These are phyloP conservation scores for Phaedon cochleariae DNA, from an alignment of 2,888 invertebrate species.

Conservation along the genomic window DNA sequence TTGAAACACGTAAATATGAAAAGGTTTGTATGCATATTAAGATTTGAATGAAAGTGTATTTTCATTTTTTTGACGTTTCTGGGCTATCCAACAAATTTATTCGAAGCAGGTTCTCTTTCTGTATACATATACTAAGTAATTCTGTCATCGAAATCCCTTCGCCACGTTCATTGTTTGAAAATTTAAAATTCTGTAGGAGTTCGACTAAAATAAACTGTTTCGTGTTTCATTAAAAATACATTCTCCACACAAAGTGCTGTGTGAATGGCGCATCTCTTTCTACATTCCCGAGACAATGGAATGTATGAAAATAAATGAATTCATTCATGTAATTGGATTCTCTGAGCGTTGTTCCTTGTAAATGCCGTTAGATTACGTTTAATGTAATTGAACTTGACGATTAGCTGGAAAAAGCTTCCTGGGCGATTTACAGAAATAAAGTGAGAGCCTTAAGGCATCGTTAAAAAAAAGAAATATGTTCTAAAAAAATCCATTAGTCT, in stretches of 20 bases:
- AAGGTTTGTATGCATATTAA: too few species aligned
- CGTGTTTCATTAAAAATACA: constrained; percentile 22
- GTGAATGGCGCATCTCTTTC: constrained; percentile 18
- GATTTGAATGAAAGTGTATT: too few species aligned
- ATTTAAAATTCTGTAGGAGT: constrained; percentile 14
- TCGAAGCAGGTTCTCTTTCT: not conserved
- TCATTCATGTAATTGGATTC: constrained; percentile 14
- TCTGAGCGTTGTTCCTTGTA: constrained; percentile 2
- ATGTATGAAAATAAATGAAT: constrained; percentile 15
- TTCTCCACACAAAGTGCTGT: constrained; percentile 10
- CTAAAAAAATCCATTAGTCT: too few species aligned
- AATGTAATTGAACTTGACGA: not conserved
- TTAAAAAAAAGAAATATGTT: too few species aligned
- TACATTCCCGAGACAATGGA: constrained; percentile 15
- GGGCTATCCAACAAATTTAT: too few species aligned
- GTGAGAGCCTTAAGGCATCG: too few species aligned
- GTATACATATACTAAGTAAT: not conserved
- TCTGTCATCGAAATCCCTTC: constrained; percentile 1
- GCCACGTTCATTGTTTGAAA: not conserved
- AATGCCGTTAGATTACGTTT: constrained; percentile 5
- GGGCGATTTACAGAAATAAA: not conserved
- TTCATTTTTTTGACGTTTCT: too few species aligned
- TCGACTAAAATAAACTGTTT: constrained; percentile 15
- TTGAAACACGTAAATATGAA: too few species aligned
- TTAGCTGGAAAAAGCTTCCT: not conserved